Evolutionary conservation across 2,113 vertebrate genomes (phyloP), one percentile per base, ranked within the genome.

Genomic region (Chionomys nivalis): DNA sequence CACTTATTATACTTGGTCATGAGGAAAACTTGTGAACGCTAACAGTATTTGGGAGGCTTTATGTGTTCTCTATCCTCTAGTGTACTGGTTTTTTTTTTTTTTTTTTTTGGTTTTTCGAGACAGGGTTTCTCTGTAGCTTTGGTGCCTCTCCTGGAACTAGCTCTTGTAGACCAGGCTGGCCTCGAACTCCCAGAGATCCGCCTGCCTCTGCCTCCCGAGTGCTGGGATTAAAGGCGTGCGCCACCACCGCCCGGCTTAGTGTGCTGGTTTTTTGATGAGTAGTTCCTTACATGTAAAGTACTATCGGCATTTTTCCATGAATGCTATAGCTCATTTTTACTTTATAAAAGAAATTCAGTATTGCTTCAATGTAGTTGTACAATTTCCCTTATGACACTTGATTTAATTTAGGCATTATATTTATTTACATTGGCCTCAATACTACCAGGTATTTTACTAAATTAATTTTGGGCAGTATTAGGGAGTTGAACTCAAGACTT

Each of bases 261-360:
- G 28, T 17, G 36, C 4, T 77, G 52, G 0, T 42, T 66, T 76
- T 86, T 79, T 92, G 73, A 61, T 76, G 86, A 85, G 19, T 78
- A 82, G 11, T 36, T 87, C 52, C 52, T 77, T 87, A 68, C 82
- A 68, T 68, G 44, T 93, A 93, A 39, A 95, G 52, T 19, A 55
- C 16, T 63, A 11, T 16, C 8, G 78, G 63, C 33, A 83, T 77
- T 85, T 78, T 89, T 70, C 68, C 78, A 58, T 49, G 36, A 91
- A 55, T 82, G n/a, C 1, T 91, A 2, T 17, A 81, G 55, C 31
- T 61, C 86, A 63, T 47, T 95, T 97, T 95, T 81, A 93, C 39
- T 94, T 72, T 7, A 55, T 70, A 96, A 91, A 90, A 49, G 1
- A 61, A 91, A 82, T 78, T 93, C 36, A 65, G 1, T 19, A 17